Evolutionary conservation across 2,888 invertebrate species (phyloP), one percentile per base, ranked within the genome.

Genomic region (Euplagia quadripunctaria): DNA sequence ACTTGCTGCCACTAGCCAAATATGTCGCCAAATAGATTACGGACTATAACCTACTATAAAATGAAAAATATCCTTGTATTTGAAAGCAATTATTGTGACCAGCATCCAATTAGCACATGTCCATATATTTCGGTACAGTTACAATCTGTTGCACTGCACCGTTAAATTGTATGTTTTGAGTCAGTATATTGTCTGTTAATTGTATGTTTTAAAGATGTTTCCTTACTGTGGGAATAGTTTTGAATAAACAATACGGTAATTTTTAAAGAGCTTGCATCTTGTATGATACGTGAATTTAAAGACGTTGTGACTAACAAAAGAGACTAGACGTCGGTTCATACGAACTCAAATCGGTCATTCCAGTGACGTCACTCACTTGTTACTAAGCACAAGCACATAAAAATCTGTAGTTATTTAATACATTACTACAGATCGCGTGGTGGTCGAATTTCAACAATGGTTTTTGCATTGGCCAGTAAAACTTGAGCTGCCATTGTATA

Each of bases 151-250:
- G 31, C 61, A 31, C 61, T 61, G 31, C 2, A 61, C 61, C 31
- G 58, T 20, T 58, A 61, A 31, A 14, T 31, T 31, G 14, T 61
- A 61, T 61, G 14, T 31, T 61, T 61, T 31, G 14, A 61, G 61
- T 61, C 61, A 61, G 31, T 61, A 6, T 61, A 61, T 14, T 31
- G 31, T 31, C 61, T 31, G 61, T 61, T 61, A 61, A 61, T 61
- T 31, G 61, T 61, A 31, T 31, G 61, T 61, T 61, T 61, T 31
- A 61, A 61, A 58, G 11, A 58, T 64, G n/a, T 64, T 64, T 64
- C n/a, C 43, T 64, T 42, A 64, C 12, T 64, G 64, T 61, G 61
- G 61, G 61, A 61, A 61, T 61, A 61, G 5, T 61, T 7, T 31
- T 31, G 7, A 31, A 31, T 31, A 61, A 61, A 31, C 14, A 61